phyloP scores from a whole-genome alignment of 2,797 vertebrate genomes.

The Melanotaenia pygmaea region DNA sequence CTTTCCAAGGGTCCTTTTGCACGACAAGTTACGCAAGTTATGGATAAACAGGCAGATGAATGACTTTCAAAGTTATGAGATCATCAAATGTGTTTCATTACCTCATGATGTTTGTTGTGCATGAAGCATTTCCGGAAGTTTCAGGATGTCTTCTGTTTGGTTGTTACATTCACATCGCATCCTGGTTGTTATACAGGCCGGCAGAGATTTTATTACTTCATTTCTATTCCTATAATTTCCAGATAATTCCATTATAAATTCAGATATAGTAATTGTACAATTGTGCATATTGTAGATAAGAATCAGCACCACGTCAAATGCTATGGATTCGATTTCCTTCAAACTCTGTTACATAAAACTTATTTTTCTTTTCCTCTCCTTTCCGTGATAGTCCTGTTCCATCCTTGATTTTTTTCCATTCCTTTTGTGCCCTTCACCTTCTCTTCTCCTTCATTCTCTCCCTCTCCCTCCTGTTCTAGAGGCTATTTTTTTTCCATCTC shows the following conservation, averaged over 20 bases:
- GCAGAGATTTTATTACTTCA: neutral
- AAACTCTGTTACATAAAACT: neutral
- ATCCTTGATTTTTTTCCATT: constrained; percentile 39
- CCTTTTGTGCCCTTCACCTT: constrained; percentile 55
- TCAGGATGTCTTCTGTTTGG: neutral
- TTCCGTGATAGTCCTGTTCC: constrained; percentile 1
- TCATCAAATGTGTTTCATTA: constrained; percentile 8
- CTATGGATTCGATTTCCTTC: constrained; percentile 3
- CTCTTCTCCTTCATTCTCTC: constrained; percentile 58
- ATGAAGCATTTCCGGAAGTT: neutral
- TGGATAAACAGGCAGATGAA: constrained; percentile 3
- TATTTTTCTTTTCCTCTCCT: neutral
- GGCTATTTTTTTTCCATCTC: constrained; percentile 66
- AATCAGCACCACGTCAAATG: neutral
- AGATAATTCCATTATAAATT: constrained; percentile 1
- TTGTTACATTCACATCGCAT: neutral
- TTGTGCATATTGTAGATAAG: neutral
- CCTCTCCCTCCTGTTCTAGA: constrained; percentile 55
- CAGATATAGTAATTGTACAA: neutral
- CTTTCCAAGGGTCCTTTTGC: neutral
- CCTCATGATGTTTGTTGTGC: neutral
- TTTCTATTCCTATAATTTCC: neutral
- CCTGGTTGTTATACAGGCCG: neutral
- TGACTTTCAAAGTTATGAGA: neutral
- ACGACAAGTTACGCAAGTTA: neutral